phyloP scores from a whole-genome alignment of 2,888 invertebrate species.

The Megaustenia siamemsis region DNA sequence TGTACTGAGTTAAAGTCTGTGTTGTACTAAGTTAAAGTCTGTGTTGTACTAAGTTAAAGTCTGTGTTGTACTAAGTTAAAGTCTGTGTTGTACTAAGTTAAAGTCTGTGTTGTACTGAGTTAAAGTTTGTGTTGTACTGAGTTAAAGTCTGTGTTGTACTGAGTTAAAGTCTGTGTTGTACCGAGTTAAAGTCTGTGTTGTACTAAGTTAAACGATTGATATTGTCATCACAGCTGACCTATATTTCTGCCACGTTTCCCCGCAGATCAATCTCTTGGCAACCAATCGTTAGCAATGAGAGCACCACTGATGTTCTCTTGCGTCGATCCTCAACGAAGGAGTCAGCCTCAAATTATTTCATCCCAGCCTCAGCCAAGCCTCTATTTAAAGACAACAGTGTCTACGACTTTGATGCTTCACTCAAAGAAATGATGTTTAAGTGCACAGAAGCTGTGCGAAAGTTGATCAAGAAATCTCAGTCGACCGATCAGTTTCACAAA shows the following conservation, averaged over 20 bases:
- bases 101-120: too few species aligned
- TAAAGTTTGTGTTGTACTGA: too few species aligned
- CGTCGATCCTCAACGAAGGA: background rate
- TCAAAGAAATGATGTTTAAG: slow-evolving; percentile 51
- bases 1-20: too few species aligned
- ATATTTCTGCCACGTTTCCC: background rate
- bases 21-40: too few species aligned
- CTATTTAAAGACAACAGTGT: slow-evolving; percentile 34
- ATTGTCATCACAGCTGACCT: background rate
- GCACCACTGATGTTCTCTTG: slow-evolving; percentile 5
- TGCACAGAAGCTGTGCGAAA: slow-evolving; percentile 24
- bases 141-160: too few species aligned
- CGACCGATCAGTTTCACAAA: slow-evolving; percentile 24
- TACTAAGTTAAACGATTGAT: too few species aligned
- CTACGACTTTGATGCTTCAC: slow-evolving; percentile 46
- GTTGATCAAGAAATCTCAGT: background rate
- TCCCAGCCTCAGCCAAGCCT: slow-evolving; percentile 27
- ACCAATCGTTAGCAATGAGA: slow-evolving; percentile 12
- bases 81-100: too few species aligned
- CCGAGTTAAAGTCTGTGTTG: too few species aligned
- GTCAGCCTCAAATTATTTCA: background rate
- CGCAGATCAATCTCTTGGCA: slow-evolving; percentile 43
- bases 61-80: too few species aligned
- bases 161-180: too few species aligned
- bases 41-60: too few species aligned